Evolutionary conservation across 2,113 vertebrate genomes (phyloP), one percentile per base, ranked within the genome.

Genomic region (Notarius lentiginosus): DNA sequence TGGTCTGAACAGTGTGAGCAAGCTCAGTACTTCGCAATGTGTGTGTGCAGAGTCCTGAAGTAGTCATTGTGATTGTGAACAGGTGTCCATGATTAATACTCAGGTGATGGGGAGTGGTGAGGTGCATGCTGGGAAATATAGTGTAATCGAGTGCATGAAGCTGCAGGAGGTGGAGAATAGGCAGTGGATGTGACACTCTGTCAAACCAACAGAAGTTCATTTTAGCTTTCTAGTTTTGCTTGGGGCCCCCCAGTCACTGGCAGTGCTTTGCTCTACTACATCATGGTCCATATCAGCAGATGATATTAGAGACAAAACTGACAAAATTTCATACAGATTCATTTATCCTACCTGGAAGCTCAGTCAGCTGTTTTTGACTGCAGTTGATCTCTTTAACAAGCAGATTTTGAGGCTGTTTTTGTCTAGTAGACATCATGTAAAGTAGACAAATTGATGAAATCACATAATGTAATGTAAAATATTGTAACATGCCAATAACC

Each of bases 251-350:
- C 14, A 47, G 63, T 60, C 84, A 86, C 9, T 49, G 89, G 89
- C 87, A 79, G 81, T 58, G 41, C 85, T 73, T 66, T 65, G 84
- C 41, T 34, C 66, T 63, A 89, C 86, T 0, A 79, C 90, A 77
- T 83, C 92, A 63, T 85, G 90, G 94, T 82, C 65, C 70, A 89
- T 90, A 90, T 89, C 87, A 82, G 87, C 72, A 70, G 34, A 81
- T 53, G 60, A 66, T 77, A 81, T 61, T 65, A 53, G 85, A 68
- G 53, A 65, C 72, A 72, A 80, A 75, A 87, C 22, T 27, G 55
- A 58, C 10, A 66, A 14, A 66, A 27, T 5, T 27, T 30, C 8
- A 9, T 63, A 63, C 61, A 63, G 65, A 30, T 27, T 14, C 8
- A 15, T 68, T 5, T 27, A 0, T 30, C 5, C 65, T 68, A 30